Conservation (phyloP, 2,113 vertebrate genomes). For the Alces alces region DNA sequence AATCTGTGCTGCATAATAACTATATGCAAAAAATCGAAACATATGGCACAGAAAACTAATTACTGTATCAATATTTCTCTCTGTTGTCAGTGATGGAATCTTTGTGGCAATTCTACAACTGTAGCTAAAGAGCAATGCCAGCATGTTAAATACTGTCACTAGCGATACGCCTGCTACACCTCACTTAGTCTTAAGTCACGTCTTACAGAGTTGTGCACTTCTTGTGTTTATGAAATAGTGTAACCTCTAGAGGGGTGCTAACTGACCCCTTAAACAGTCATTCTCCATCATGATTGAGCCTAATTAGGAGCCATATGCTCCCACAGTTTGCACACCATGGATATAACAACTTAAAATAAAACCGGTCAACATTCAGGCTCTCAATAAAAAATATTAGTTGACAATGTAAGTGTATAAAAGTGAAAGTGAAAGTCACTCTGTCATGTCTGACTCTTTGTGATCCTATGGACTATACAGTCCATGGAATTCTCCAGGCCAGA, state of each 20-base stretch:
- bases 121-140: background rate
- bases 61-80: slow-evolving; percentile 67
- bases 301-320: slow-evolving; percentile 59
- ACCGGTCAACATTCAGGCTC: background rate
- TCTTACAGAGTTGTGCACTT: background rate
- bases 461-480: background rate
- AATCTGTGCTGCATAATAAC: slow-evolving; percentile 52
- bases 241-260: background rate
- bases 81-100: slow-evolving; percentile 49
- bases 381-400: background rate
- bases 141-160: background rate
- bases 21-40: slow-evolving; percentile 43
- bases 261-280: slow-evolving; percentile 48
- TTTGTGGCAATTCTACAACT: background rate
- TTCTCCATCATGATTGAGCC: slow-evolving; percentile 35
- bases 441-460: background rate
- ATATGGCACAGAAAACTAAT: slow-evolving; percentile 69
- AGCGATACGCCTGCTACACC: fast-evolving
- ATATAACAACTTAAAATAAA: background rate
- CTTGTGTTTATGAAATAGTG: background rate
- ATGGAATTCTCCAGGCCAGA: background rate
- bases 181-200: fast-evolving
- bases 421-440: background rate
- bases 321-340: background rate
- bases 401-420: background rate